Evolutionary conservation across 2,888 invertebrate genomes (phyloP), one percentile per base, ranked within the genome.

Genomic region (Spodoptera exigua): DNA sequence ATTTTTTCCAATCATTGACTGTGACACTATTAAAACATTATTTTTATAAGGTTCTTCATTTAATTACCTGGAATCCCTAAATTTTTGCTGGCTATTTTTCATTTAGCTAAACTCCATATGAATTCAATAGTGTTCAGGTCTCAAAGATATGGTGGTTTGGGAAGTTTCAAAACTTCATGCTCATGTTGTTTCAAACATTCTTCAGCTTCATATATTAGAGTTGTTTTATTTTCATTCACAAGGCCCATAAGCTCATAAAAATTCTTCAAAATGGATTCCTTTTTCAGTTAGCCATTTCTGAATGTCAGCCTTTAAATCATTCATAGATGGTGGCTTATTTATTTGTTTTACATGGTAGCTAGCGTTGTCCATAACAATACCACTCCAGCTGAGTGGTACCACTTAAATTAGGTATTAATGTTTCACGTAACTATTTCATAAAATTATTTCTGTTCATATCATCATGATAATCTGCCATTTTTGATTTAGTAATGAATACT

Each of bases 391-490:
- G 40, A 18, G 16, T n/a, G n/a, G n/a, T n/a, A n/a, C n/a, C n/a
- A n/a, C n/a, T 45, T 41, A 62, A 47, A 37, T 71, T 62, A 5
- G 64, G 66, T 40, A 67, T 56, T n/a, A 62, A 34, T 49, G 61
- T 66, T 46, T 64, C 61, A 17, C 37, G 3, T 27, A 65, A 34
- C 63, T 67, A 70, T 55, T 69, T 75, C 1, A 32, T 60, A 40
- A 71, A 76, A 45, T 67, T 74, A 14, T 14, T 27, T 9, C 48
- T 7, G 46, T 75, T 74, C 72, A 71, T 74, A n/a, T 74, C 72
- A 47, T 73, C 53, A 39, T 74, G 73, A 41, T 74, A 73, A 36
- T 73, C 75, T 9, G 73, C 69, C 45, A 56, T 55, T 49, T 62
- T 73, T 12, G 71, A 74, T 61, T 75, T 75, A 0, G 70, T 73